Base-by-base conservation (phyloP, 1,140 invertebrate genomes). In the Habropoda laboriosa region DNA sequence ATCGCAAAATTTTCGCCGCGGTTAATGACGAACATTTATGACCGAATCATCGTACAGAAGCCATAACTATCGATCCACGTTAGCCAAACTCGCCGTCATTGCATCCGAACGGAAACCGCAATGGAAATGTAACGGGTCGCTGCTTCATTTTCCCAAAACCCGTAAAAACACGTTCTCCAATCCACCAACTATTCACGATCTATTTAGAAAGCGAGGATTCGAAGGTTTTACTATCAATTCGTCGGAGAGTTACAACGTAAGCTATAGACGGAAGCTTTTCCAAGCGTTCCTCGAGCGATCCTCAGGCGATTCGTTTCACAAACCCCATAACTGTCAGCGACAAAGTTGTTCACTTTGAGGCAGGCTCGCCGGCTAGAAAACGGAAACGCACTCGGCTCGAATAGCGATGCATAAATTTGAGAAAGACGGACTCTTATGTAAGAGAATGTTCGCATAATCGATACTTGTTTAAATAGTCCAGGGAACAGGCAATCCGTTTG, bases 61-160 rank as follows among this genome's bases (percentile, higher is more conserved):
- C 35, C 38, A 42, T 63, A 35, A 42, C n/a, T 40, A 40, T 51
- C 70, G 76, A 64, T 74, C 70, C 68, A 68, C 57, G 55, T 38
- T 47, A 51, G 42, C 35, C 7, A 30, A n/a, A 21, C 32, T 24
- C n/a, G 21, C 40, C 70, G 2, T 27, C 8, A 51, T 47, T 13
- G 58, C 35, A 32, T 2, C 58, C 18, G 24, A 6, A 27, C 27
- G 18, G n/a, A 63, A 73, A 83, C 72, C 81, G 61, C 81, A 83
- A 5, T 47, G 78, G 71, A 85, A 83, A 64, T 45, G 61, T 24
- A 45, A 64, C 61, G 55, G 71, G 45, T 49, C n/a, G 61, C 45
- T 16, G 53, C 67, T 83, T 77, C 84, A 70, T 85, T 85, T 77
- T n/a, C 24, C 40, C 67, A 32, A 60, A 73, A n/a, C 53, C 51